phyloP scores from a whole-genome alignment of 35 echinoderm and acorn worm species.

The Lytechinus variegatus region DNA sequence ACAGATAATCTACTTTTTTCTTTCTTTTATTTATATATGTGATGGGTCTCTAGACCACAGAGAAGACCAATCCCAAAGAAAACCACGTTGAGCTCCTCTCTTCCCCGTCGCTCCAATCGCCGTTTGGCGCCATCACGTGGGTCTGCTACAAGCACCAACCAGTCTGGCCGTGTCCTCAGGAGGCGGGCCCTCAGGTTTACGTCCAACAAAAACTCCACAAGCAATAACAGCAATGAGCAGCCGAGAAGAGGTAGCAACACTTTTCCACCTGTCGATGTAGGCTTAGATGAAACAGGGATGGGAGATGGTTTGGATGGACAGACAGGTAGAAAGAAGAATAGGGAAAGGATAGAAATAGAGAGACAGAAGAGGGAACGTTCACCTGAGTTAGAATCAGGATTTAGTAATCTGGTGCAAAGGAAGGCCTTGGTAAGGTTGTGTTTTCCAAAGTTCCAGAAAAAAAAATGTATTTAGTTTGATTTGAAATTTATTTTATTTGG shows the following conservation, averaged over 20 bases:
- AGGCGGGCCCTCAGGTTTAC: background rate
- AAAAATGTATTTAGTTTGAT: background rate
- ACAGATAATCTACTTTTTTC: no score
- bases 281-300: background rate
- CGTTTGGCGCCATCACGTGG: background rate
- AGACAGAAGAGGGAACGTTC: slow-evolving; percentile 24
- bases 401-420: background rate
- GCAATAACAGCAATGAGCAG: background rate
- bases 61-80: background rate
- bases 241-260: background rate
- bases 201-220: background rate
- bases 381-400: slow-evolving; percentile 41
- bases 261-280: background rate
- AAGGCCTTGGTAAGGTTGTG: slow-evolving; percentile 29
- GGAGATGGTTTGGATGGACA: background rate
- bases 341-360: background rate
- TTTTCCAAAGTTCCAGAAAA: background rate
- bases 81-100: background rate
- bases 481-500: background rate
- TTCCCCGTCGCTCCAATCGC: background rate
- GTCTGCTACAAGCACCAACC: background rate
- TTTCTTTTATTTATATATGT: no score
- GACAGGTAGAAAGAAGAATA: background rate
- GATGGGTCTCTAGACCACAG: background rate
- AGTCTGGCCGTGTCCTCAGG: background rate